Conservation (phyloP, 2,888 invertebrate genomes). For the Acleris sparsana region DNA sequence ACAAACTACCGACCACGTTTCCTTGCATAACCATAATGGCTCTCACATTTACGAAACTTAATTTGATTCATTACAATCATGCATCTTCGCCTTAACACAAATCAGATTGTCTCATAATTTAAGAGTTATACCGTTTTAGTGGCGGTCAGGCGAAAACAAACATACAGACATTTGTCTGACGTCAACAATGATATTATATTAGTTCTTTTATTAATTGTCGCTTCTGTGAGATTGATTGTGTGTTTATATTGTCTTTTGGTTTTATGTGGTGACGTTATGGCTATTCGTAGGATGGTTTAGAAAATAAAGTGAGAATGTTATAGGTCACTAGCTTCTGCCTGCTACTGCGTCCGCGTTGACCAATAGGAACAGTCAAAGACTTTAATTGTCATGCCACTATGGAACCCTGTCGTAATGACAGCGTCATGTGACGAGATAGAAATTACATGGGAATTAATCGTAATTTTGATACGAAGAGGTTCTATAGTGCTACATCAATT, state of each 20-base stretch:
- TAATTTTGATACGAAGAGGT: no score
- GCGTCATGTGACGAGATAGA: no score
- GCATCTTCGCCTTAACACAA: constrained; percentile 43
- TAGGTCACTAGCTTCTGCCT: no score
- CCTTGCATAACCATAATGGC: constrained; percentile 20
- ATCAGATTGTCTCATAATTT: constrained; percentile 45
- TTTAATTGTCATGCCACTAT: no score
- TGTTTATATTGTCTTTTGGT: constrained; percentile 24
- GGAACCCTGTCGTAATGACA: no score
- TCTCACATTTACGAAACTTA: constrained; percentile 11
- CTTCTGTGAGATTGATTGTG: constrained; percentile 23
- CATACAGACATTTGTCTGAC: constrained; percentile 34
- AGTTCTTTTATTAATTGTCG: constrained; percentile 20
- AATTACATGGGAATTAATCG: no score
- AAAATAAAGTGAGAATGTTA: not conserved
- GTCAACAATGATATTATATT: constrained; percentile 28
- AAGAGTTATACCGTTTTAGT: constrained; percentile 41
- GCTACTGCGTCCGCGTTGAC: no score
- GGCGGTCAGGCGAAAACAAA: constrained; percentile 19
- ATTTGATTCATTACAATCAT: constrained; percentile 5
- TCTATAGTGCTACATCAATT: no score
- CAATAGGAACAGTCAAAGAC: no score
- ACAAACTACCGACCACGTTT: not conserved
- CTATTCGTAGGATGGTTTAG: not conserved
- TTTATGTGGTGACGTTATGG: not conserved